Percentiles rank a stretch among this genome's conserved stretches.
phyloP scores from a whole-genome alignment of 2,113 vertebrate genomes.

The Rhinopithecus roxellana region DNA sequence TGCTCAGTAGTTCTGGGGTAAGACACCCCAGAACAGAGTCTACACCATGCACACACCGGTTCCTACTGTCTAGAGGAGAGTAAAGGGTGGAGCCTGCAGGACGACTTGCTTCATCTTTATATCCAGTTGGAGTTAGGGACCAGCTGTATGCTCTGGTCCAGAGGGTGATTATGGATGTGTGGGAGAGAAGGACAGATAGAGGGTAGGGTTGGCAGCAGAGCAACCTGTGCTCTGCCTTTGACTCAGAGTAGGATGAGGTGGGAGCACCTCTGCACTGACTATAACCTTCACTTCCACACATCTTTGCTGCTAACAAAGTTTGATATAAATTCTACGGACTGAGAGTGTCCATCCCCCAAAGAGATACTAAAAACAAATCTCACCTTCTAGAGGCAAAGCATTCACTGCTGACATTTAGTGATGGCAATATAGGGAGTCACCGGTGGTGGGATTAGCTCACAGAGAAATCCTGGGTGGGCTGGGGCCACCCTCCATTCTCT shows the following conservation, averaged over 20 bases:
- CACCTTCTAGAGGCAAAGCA: neutral
- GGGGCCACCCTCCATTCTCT: neutral
- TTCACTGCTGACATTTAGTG: neutral
- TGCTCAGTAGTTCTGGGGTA: fast-evolving
- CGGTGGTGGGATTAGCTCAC: neutral
- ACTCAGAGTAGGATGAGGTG: fast-evolving
- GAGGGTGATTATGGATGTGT: fast-evolving
- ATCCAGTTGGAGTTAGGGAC: neutral
- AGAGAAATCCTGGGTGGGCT: neutral
- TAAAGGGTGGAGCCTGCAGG: fast-evolving
- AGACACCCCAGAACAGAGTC: neutral
- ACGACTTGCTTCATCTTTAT: fast-evolving
- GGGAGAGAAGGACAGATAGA: fast-evolving
- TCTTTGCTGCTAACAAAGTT: neutral
- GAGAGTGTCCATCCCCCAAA: neutral
- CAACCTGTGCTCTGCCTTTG: neutral
- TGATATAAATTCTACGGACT: neutral
- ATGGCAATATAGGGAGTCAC: fast-evolving
- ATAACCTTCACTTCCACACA: fast-evolving
- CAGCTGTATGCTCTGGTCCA: neutral
- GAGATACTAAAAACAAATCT: neutral
- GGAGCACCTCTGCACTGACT: fast-evolving
- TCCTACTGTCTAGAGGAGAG: neutral
- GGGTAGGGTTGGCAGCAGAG: neutral
- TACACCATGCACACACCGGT: fast-evolving